Evolutionary conservation across 2,888 invertebrate genomes (phyloP).

Genomic region (Cosmopolites sordidus): DNA sequence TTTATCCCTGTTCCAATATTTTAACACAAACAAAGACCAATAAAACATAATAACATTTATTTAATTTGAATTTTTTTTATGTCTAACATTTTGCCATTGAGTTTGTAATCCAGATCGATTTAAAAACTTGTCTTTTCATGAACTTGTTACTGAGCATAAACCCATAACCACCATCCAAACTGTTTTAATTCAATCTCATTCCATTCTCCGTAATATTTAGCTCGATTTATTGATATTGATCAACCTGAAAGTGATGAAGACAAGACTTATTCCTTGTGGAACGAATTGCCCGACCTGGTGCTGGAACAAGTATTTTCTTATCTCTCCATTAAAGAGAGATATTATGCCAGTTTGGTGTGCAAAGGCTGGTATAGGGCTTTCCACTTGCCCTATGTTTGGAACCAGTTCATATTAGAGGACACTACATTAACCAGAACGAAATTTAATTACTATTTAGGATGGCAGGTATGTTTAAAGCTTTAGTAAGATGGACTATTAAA

Average conservation of each 20-base stretch:
- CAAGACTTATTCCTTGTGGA: slow-evolving; percentile 59
- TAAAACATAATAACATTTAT: too few species aligned
- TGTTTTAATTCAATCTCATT: too few species aligned
- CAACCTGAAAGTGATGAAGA: slow-evolving; percentile 40
- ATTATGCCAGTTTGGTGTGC: slow-evolving; percentile 69
- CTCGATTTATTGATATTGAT: slow-evolving; percentile 43
- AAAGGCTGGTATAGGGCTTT: slow-evolving; percentile 65
- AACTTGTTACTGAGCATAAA: too few species aligned
- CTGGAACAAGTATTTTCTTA: slow-evolving; percentile 69
- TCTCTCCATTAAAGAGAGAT: slow-evolving; percentile 63
- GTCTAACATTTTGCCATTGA: too few species aligned
- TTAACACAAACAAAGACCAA: too few species aligned
- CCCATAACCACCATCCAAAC: too few species aligned
- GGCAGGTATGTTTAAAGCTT: slow-evolving; percentile 58
- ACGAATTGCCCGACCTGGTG: slow-evolving; percentile 64
- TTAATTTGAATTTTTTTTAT: too few species aligned
- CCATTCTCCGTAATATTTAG: too few species aligned
- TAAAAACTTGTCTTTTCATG: too few species aligned
- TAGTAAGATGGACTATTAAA: too few species aligned
- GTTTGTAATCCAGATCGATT: too few species aligned
- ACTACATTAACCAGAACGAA: slow-evolving; percentile 67
- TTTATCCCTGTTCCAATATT: too few species aligned
- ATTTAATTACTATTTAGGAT: slow-evolving; percentile 77
- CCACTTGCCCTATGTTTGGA: slow-evolving; percentile 71
- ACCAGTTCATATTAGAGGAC: slow-evolving; percentile 67